Evolutionary conservation across 2,797 vertebrate genomes (phyloP).

Genomic region (Mus minutoides): DNA sequence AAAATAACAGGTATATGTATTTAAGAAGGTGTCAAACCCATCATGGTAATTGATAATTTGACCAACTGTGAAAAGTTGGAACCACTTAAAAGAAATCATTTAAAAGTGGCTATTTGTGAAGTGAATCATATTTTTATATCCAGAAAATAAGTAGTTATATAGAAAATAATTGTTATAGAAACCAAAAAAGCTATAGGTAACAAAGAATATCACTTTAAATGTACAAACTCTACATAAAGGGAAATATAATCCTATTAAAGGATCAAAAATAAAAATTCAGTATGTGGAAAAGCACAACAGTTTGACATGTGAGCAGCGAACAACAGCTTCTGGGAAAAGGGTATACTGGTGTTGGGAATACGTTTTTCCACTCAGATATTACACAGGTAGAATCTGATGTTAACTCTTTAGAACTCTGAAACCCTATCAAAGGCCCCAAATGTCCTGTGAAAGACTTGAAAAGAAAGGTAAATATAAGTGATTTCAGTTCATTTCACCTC

Average conservation of each 20-base stretch:
- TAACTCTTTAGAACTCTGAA: neutral
- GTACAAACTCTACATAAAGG: neutral
- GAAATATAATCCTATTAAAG: neutral
- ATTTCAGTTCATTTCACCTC: neutral
- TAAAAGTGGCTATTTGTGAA: neutral
- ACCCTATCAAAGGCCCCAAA: neutral
- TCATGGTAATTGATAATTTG: neutral
- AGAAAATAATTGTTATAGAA: neutral
- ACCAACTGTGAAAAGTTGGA: neutral
- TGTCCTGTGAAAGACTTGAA: neutral
- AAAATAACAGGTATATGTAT: neutral
- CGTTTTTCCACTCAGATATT: neutral
- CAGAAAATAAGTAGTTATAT: neutral
- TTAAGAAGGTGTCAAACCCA: neutral
- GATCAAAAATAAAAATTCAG: neutral
- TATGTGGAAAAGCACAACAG: neutral
- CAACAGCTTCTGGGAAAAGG: neutral
- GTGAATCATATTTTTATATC: conserved; percentile 12
- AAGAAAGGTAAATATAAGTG: neutral
- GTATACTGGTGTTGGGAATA: neutral
- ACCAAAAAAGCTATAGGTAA: neutral
- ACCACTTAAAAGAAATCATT: neutral
- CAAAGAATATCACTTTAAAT: neutral
- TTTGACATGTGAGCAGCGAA: neutral
- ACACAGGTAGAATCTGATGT: neutral